Evolutionary conservation across 1,140 invertebrate genomes (phyloP), one percentile per base, ranked within the genome.

Genomic region (Aphidius gifuensis): DNA sequence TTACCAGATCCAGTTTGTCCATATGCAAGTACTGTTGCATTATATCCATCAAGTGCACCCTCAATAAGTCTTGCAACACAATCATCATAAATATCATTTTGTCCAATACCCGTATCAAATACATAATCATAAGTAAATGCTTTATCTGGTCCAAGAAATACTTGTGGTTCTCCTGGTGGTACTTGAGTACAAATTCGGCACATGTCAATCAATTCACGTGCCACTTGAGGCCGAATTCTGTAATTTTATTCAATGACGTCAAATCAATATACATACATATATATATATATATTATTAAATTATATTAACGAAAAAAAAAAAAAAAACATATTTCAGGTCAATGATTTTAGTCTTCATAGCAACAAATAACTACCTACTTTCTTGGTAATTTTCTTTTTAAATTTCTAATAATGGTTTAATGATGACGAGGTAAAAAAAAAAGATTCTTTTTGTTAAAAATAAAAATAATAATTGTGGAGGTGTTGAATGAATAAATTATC

Each of bases 81-180:
- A 0, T 84, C 85, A n/a, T 89, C 85, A 75, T 97, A 99, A 38
- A 99, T 89, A 75, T 84, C 93, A 88, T 67, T 83, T 74, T 95
- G 92, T 54, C 83, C 83, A n/a, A 85, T 82, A 58, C 82, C 83
- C 5, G 86, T 88, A 74, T 96, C 92, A 75, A 97, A 96, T 5
- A 98, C 95, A 82, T 92, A 90, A 82, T 99, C 96, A 79, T 97
- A 99, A 6, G 97, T 98, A 82, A 99, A 99, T 44, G 92, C 89
- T 74, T 96, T 93, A 78, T 98, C 96, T 16, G 91, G 89, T 51
- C 96, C 96, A 6, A 99, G 83, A 63, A 93, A 90, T 2, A 99
- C 88, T 76, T 98, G 94, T 0, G 95, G 92, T 67, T 96, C 93
- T 1, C 88, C 90, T 3, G 90, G 86, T 9, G 93, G 89, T 6